Percentiles rank a stretch among this genome's conserved stretches.
These are phyloP conservation scores for Sarcophaga caerulescens DNA, from an alignment of 2,888 invertebrate species.

Conservation along the genomic window DNA sequence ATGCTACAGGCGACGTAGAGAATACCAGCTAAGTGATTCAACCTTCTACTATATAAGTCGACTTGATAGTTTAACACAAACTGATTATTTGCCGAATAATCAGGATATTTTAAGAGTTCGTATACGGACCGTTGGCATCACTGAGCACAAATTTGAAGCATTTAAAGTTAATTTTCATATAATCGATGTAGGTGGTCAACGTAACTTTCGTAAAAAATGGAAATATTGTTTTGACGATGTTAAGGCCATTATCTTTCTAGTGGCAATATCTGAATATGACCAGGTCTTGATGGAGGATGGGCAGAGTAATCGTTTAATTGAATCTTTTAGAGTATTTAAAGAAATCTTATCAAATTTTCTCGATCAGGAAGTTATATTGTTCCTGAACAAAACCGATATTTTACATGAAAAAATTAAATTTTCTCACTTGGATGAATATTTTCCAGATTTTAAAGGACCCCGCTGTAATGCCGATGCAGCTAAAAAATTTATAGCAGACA, in stretches of 20 bases:
- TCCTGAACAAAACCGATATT: slow-evolving; percentile 89
- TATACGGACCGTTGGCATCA: slow-evolving; percentile 56
- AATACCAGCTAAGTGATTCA: slow-evolving; percentile 98
- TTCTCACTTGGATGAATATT: slow-evolving; percentile 98
- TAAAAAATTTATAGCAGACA: slow-evolving; percentile 38
- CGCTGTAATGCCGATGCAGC: slow-evolving; percentile 31
- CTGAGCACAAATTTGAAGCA: slow-evolving; percentile 46
- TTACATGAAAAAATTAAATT: slow-evolving; percentile 96
- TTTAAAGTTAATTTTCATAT: slow-evolving; percentile 53
- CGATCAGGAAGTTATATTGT: slow-evolving; percentile 95
- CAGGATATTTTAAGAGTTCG: slow-evolving; percentile 65
- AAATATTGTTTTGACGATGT: slow-evolving; percentile 56
- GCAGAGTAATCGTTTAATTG: slow-evolving; percentile 98
- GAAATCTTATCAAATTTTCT: slow-evolving; percentile 99
- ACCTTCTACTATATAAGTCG: slow-evolving; percentile 96
- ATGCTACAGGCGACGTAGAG: slow-evolving; percentile 97
- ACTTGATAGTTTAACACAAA: slow-evolving; percentile 80
- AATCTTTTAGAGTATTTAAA: slow-evolving; percentile 98
- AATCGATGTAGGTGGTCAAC: slow-evolving; percentile 62
- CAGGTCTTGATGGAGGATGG: slow-evolving; percentile 98
- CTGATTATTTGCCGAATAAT: slow-evolving; percentile 52
- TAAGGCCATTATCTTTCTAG: slow-evolving; percentile 97
- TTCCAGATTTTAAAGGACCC: slow-evolving; percentile 86
- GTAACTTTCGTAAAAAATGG: slow-evolving; percentile 60
- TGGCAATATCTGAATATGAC: slow-evolving; percentile 96